phyloP scores from a whole-genome alignment of 1,140 invertebrate genomes.

The Diplogasteroides magnus region DNA sequence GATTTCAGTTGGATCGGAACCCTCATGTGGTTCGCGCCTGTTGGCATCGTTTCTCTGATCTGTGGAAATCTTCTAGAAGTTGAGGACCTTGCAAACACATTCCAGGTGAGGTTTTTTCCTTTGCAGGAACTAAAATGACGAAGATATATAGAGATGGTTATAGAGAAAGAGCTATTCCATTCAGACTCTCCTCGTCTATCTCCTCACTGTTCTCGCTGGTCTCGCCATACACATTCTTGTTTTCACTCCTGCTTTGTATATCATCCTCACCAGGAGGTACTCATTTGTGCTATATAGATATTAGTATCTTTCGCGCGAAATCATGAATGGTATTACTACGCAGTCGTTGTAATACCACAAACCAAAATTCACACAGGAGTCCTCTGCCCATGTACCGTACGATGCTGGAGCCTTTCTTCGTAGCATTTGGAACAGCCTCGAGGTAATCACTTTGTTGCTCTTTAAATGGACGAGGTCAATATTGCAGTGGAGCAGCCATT shows the following conservation, averaged over 20 bases:
- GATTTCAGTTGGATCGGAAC: too few relatives aligned
- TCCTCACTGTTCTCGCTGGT: slow-evolving; percentile 76
- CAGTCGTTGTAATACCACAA: too few relatives aligned
- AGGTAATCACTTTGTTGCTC: too few relatives aligned
- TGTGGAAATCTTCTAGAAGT: slow-evolving; percentile 80
- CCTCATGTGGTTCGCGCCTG: too few relatives aligned
- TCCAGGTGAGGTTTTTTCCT: slow-evolving; percentile 7
- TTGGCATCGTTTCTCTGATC: slow-evolving; percentile 83
- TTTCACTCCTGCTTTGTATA: slow-evolving; percentile 77
- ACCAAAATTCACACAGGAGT: too few relatives aligned
- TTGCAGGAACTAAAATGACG: too few relatives aligned
- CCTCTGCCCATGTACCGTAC: slow-evolving; percentile 79
- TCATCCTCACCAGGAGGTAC: slow-evolving; percentile 71
- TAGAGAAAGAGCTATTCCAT: neutral
- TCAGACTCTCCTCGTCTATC: slow-evolving; percentile 59
- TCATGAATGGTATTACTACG: too few relatives aligned
- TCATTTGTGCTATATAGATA: too few relatives aligned
- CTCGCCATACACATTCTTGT: slow-evolving; percentile 80
- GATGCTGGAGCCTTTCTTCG: slow-evolving; percentile 76
- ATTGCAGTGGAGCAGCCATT: slow-evolving; percentile 70
- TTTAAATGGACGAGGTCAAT: neutral
- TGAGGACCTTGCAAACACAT: slow-evolving; percentile 65
- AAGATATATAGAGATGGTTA: neutral
- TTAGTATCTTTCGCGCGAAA: too few relatives aligned
- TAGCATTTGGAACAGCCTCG: slow-evolving; percentile 83